phyloP scores from a whole-genome alignment of 2,888 invertebrate species.

The Pyrocoelia pectoralis region DNA sequence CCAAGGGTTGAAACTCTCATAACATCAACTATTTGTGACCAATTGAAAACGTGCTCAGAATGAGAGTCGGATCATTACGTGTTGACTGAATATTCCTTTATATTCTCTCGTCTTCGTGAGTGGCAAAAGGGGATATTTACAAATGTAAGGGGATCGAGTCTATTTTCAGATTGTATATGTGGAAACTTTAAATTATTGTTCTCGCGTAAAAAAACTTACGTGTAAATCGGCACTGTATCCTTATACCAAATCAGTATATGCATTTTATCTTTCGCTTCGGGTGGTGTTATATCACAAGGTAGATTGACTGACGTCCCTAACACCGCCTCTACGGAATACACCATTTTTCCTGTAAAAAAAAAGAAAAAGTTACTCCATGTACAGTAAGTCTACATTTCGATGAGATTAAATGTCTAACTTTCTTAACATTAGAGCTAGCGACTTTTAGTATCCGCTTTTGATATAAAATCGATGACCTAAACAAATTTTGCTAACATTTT shows the following conservation, averaged over 20 bases:
- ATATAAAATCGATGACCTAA: too few species aligned
- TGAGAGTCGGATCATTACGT: slow-evolving; percentile 31
- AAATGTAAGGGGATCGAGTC: background rate
- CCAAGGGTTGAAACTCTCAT: slow-evolving; percentile 28
- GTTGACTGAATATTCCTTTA: slow-evolving; percentile 34
- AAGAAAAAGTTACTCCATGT: too few species aligned
- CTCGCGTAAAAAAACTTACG: slow-evolving; percentile 22
- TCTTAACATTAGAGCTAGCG: too few species aligned
- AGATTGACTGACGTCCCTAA: slow-evolving; percentile 29
- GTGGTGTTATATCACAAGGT: slow-evolving; percentile 31
- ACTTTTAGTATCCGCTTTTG: too few species aligned
- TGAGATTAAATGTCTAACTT: too few species aligned
- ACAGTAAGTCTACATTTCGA: too few species aligned
- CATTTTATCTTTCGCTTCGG: slow-evolving; percentile 28
- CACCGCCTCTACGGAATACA: slow-evolving; percentile 26
- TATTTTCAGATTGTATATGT: slow-evolving; percentile 2
- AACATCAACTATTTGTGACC: slow-evolving; percentile 36
- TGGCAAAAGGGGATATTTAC: slow-evolving; percentile 17
- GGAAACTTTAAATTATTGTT: background rate
- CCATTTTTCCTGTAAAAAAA: slow-evolving; percentile 20
- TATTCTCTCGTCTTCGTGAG: slow-evolving; percentile 20
- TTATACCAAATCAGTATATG: slow-evolving; percentile 33
- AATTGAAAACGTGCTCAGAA: slow-evolving; percentile 36
- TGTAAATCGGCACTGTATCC: slow-evolving; percentile 24
- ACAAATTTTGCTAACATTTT: too few species aligned